Conservation (phyloP, 2,888 invertebrate species). For the Lasioglossum pauxillum region DNA sequence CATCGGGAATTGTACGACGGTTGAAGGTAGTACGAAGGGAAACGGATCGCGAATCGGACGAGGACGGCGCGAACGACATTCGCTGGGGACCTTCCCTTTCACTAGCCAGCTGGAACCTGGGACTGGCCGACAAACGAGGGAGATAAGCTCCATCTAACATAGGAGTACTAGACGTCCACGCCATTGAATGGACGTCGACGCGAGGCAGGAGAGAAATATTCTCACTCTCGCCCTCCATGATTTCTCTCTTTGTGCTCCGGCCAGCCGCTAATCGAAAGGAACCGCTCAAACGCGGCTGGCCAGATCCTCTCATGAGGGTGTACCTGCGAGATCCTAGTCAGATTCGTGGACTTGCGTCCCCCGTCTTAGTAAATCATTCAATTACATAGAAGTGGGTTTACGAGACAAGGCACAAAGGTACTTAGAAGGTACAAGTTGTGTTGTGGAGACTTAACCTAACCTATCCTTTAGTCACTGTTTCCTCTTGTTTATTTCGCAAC, state of each 20-base stretch:
- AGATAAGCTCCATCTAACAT: slow-evolving; percentile 48
- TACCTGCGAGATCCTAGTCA: background rate
- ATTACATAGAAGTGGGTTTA: too few species aligned
- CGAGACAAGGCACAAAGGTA: too few species aligned
- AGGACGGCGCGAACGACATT: slow-evolving; percentile 19
- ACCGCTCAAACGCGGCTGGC: slow-evolving; percentile 24
- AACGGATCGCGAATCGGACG: background rate
- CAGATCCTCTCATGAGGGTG: background rate
- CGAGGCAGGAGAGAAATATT: slow-evolving; percentile 22
- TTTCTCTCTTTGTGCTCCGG: slow-evolving; percentile 26
- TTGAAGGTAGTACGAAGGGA: background rate
- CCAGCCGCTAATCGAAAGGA: slow-evolving; percentile 37
- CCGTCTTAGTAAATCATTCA: background rate
- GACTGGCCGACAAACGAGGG: slow-evolving; percentile 23
- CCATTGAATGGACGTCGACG: slow-evolving; percentile 24
- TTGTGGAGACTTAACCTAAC: too few species aligned
- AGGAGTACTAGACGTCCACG: slow-evolving; percentile 31
- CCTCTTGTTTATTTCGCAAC: too few species aligned
- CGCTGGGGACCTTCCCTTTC: slow-evolving; percentile 55
- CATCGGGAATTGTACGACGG: slow-evolving; percentile 2
- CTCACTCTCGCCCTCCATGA: slow-evolving; percentile 10
- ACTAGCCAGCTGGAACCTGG: slow-evolving; percentile 32
- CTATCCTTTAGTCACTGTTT: too few species aligned
- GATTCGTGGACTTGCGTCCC: background rate
- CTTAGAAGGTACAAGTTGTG: too few species aligned